A percentile compares a stretch with the other conserved stretches of the same genome.
Evolutionary conservation across 2,888 invertebrate species (phyloP).

Genomic region (Drosophila paracracens): DNA sequence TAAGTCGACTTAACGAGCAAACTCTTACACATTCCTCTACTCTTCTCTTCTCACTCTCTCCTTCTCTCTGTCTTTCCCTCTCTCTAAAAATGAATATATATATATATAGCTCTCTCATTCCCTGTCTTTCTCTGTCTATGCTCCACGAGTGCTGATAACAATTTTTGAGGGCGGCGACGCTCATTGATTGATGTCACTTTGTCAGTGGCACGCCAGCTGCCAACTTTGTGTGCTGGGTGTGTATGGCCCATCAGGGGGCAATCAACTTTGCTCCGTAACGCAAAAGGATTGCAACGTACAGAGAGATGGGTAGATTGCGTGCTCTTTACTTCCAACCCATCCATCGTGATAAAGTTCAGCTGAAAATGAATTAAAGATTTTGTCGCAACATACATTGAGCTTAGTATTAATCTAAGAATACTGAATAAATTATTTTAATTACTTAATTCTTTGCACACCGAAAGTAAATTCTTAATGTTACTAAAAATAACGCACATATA

Average conservation of each 20-base stretch:
- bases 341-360: not conserved
- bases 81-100: not conserved
- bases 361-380: not conserved
- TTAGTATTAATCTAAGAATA: too few species aligned
- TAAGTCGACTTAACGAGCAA: slow-evolving; percentile 47
- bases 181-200: slow-evolving; percentile 77
- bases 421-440: too few species aligned
- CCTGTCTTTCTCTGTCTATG: slow-evolving; percentile 36
- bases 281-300: slow-evolving; percentile 38
- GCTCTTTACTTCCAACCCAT: not conserved
- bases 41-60: not conserved
- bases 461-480: too few species aligned
- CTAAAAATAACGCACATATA: too few species aligned
- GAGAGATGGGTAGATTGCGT: slow-evolving; percentile 5
- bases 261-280: slow-evolving; percentile 48
- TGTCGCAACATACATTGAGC: not conserved
- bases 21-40: not conserved
- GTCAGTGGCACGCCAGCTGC: slow-evolving; percentile 43
- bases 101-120: too few species aligned
- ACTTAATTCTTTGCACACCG: too few species aligned
- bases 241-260: slow-evolving; percentile 34
- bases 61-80: not conserved
- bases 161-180: slow-evolving; percentile 25
- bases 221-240: slow-evolving; percentile 1
- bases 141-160: slow-evolving; percentile 67